Evolutionary conservation across 2,888 invertebrate species (phyloP), one percentile per base, ranked within the genome.

Genomic region (Tanytarsus gracilentus): DNA sequence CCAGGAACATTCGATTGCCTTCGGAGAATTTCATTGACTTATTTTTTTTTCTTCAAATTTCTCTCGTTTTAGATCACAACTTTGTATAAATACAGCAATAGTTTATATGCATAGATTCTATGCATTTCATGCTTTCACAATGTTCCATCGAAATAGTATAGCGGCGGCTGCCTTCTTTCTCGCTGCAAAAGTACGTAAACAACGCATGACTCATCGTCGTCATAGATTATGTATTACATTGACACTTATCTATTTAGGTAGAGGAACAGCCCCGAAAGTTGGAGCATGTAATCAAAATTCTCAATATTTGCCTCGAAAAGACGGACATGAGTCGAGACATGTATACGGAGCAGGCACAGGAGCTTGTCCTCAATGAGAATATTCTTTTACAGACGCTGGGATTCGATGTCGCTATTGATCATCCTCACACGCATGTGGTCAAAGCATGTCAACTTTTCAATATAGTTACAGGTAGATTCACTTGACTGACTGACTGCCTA

Each of bases 41-140:
- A 49, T 25, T 4, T 27, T 25, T 49, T 49, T 49, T 25, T 23
- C 27, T 3, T 44, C 9, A 14, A 8, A n/a, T 26, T 49, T 7
- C 14, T 49, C 33, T 11, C 11, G 11, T 55, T 61, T 9, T 76
- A 87, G 87, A 68, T 90, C 93, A 51, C 97, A 97, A 77, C 77
- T 97, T 77, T 97, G 97, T 74, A 97, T 97, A 75, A 98, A 97
- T 77, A 97, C 97, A 63, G 98, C 97, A 29, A 97, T 97, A 69
- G 97, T 98, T 61, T 98, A 98, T 71, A 96, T 98, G 96, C 98
- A 99, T 76, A 83, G 98, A 61, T 99, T 98, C 78, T 99, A 96
- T 77, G 94, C 97, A 77, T 96, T 93, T 78, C 97, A 98, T 73
- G 94, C 97, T 14, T 93, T 99, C 77, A 85, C 90, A 56, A 88